Evolutionary conservation across 2,113 vertebrate genomes (phyloP).

Genomic region (Hippocampus comes): DNA sequence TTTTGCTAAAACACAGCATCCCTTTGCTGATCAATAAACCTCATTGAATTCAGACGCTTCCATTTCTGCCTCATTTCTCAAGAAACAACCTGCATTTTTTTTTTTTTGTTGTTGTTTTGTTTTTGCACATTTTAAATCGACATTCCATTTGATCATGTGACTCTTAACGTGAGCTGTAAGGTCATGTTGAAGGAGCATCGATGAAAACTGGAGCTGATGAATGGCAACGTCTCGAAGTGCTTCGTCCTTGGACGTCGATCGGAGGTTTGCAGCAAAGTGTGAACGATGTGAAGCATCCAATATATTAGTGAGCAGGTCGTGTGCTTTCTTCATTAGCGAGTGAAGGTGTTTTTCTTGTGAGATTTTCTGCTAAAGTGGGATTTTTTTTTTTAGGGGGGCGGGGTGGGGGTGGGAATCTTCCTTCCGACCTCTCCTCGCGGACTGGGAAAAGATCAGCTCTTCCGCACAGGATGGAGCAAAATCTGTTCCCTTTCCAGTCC

Average conservation of each 20-base stretch:
- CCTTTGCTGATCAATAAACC: not conserved
- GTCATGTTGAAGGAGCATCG: constrained; percentile 18
- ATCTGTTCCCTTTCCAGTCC: constrained; percentile 16
- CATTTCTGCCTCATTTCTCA: not conserved
- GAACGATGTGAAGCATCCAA: constrained; percentile 22
- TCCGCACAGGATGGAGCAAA: no score
- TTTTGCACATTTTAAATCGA: constrained; percentile 7
- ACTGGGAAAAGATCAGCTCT: constrained; percentile 5
- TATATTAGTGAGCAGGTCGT: constrained; percentile 22
- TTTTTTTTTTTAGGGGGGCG: not conserved
- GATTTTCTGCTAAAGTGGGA: constrained; percentile 22
- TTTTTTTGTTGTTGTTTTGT: constrained; percentile 1
- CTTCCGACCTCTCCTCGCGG: constrained; percentile 12
- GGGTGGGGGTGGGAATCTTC: not conserved
- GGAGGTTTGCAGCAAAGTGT: constrained; percentile 16
- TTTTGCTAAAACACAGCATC: not conserved
- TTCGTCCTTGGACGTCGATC: not conserved
- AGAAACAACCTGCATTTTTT: not conserved
- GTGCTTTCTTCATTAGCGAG: constrained; percentile 46
- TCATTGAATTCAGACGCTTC: not conserved
- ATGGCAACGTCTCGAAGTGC: constrained; percentile 4
- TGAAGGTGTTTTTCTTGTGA: constrained; percentile 18
- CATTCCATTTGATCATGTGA: constrained; percentile 5
- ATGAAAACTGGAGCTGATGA: constrained; percentile 17
- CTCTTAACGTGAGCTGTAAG: constrained; percentile 5